These are phyloP conservation scores for Anguilla marmorata DNA, from an alignment of 2,797 vertebrate species.

Conservation along the genomic window DNA sequence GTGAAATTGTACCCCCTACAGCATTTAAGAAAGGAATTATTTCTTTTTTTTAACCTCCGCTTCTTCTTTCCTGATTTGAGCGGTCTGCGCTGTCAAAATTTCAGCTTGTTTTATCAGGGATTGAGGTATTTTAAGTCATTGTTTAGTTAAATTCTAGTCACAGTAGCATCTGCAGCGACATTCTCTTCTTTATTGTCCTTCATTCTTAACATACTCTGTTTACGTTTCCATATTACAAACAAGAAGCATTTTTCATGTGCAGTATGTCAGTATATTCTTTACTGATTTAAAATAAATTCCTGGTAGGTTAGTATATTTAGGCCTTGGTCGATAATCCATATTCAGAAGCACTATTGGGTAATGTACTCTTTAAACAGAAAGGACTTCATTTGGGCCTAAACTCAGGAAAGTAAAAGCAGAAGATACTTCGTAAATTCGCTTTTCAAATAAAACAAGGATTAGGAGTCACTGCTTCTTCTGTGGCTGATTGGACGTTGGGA, in stretches of 20 bases:
- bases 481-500: neutral
- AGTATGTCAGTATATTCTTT: neutral
- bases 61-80: neutral
- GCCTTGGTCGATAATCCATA: neutral
- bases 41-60: neutral
- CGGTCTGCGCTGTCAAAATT: neutral
- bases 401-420: neutral
- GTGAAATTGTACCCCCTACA: conserved; percentile 60
- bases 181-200: neutral
- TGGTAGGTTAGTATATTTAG: neutral
- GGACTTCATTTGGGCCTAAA: neutral
- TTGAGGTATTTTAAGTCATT: neutral
- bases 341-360: neutral
- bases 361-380: neutral
- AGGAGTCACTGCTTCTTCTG: neutral
- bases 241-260: neutral
- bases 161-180: neutral
- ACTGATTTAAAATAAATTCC: conserved; percentile 18
- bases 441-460: neutral
- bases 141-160: neutral
- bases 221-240: neutral
- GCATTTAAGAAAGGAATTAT: neutral
- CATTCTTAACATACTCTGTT: neutral
- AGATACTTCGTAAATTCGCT: too few relatives aligned
- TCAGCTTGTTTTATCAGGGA: conserved; percentile 8